A percentile compares a stretch with the other conserved stretches of the same genome.
Conservation (phyloP, 2,113 vertebrate genomes). For the Sprattus sprattus region DNA sequence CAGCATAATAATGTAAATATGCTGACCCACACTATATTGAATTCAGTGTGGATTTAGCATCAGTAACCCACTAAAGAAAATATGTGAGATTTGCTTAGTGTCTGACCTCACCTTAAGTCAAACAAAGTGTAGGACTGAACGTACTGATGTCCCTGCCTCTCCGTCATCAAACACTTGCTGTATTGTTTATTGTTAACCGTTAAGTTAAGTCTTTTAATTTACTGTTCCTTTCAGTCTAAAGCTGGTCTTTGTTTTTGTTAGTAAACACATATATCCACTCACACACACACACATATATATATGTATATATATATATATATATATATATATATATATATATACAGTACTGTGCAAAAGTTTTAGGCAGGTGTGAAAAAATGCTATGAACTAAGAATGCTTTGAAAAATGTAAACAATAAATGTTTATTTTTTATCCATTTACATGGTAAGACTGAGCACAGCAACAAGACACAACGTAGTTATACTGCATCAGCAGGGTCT, state of each 20-base stretch:
- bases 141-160: not conserved
- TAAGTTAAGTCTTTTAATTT: not conserved
- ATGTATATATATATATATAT: too few relatives aligned
- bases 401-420: too few relatives aligned
- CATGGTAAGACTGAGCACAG: too few relatives aligned
- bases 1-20: not conserved
- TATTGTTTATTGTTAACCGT: not conserved
- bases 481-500: too few relatives aligned
- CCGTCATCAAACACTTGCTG: not conserved
- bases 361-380: too few relatives aligned
- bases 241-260: not conserved
- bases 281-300: not conserved
- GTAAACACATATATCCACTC: not conserved
- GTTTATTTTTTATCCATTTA: too few relatives aligned
- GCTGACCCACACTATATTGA: not conserved
- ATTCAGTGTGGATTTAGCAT: not conserved
- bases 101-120: not conserved
- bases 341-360: too few relatives aligned
- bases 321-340: too few relatives aligned
- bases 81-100: not conserved
- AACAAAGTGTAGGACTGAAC: not conserved
- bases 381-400: too few relatives aligned
- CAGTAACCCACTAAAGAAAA: not conserved
- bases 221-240: too few relatives aligned
- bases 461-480: too few relatives aligned